Conservation (phyloP, 2,888 invertebrate genomes). For the Zygaena filipendulae region DNA sequence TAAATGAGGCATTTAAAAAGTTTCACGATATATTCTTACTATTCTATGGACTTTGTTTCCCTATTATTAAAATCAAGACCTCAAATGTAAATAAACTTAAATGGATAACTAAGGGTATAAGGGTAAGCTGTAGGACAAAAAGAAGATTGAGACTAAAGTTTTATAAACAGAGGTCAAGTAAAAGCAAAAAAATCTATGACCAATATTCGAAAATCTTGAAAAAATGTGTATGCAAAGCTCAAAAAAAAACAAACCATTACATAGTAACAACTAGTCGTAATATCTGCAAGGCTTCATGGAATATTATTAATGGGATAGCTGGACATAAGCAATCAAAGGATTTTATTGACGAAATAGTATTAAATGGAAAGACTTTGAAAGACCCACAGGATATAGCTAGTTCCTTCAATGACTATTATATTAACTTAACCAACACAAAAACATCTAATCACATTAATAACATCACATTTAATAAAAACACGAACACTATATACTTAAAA, state of each 20-base stretch:
- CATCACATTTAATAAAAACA: neutral
- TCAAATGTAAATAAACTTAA: too few species aligned
- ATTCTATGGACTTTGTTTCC: slow-evolving; percentile 2
- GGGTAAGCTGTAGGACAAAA: slow-evolving; percentile 6
- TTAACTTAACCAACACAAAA: slow-evolving; percentile 2
- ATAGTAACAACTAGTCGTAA: slow-evolving; percentile 1
- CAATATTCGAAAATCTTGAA: slow-evolving; percentile 7
- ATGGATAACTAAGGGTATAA: slow-evolving; percentile 8
- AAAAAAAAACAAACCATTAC: slow-evolving; percentile 1
- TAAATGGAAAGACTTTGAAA: slow-evolving; percentile 1
- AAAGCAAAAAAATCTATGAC: slow-evolving; percentile 2
- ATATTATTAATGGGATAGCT: slow-evolving; percentile 4
- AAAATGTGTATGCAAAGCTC: too few species aligned
- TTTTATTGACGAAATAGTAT: neutral
- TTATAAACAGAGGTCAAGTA: slow-evolving; percentile 1
- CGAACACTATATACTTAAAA: slow-evolving; percentile 5
- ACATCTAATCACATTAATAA: neutral
- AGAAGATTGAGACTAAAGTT: slow-evolving; percentile 3
- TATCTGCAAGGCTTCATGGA: slow-evolving; percentile 5
- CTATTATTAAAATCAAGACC: neutral
- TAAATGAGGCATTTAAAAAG: too few species aligned
- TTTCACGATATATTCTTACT: too few species aligned
- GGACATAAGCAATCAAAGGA: neutral
- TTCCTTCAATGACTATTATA: slow-evolving; percentile 7
- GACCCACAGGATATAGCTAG: slow-evolving; percentile 4